Base-by-base conservation (phyloP, 2,113 vertebrate species). In the Pavo muticus region DNA sequence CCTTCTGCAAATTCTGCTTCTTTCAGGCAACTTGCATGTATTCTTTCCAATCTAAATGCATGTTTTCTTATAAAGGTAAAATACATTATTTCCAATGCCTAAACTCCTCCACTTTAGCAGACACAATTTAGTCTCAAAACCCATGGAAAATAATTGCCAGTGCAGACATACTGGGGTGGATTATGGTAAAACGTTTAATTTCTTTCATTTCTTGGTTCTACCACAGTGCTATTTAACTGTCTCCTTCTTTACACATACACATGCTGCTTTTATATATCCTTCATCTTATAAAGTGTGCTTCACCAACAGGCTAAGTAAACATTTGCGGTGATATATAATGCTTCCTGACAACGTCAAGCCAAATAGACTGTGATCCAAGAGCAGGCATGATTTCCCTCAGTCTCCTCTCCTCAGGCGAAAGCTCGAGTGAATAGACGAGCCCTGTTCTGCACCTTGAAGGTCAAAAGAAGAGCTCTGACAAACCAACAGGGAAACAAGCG, bases 321-420 rank as follows among this genome's bases (percentile, higher is more conserved):
- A 96, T 96, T 94, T 96, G 64, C 86, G 93, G 91, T 85, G 78
- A 96, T 91, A 91, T 75, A 87, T 96, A 97, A 97, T 27, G 56
- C 93, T 95, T 96, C 88, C 96, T 96, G 96, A 97, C 97, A 97
- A 87, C 44, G 95, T 97, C 97, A 97, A 97, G 92, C 93, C 96
- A 94, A 95, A 97, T 97, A 95, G 86, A 94, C 90, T 94, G 82
- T 84, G 68, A 97, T 95, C 94, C 84, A 93, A 84, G 94, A 95
- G 74, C 80, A 94, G 95, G 77, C 94, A 93, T 97, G 86, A 97
- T 92, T 96, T 94, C 91, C 79, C 86, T 95, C 94, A 93, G 89
- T 93, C 74, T 90, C 87, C 75, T 95, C 76, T 97, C 97, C 97
- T 95, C 96, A 48, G 96, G 97, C 96, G 84, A 97, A 91, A 94